These are phyloP conservation scores for Bradysia coprophila DNA, from an alignment of 1,140 invertebrate species.

Conservation along the genomic window DNA sequence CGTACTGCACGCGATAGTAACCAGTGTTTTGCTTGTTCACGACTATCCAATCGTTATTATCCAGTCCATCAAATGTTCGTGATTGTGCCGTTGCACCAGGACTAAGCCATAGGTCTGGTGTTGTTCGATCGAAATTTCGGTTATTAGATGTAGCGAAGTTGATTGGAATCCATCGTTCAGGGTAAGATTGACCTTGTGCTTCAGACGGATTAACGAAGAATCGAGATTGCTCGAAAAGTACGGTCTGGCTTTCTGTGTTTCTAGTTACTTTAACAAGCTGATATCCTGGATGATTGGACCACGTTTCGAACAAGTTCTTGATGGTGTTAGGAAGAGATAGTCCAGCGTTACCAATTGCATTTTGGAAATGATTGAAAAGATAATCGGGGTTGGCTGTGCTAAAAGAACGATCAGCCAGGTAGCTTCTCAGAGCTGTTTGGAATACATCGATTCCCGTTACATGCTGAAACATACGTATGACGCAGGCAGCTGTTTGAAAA, in stretches of 20 bases:
- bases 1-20: slow-evolving; percentile 46
- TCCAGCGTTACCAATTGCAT: neutral
- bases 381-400: neutral
- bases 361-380: neutral
- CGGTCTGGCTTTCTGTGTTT: neutral
- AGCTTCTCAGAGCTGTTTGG: slow-evolving; percentile 20
- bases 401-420: slow-evolving; percentile 11
- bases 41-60: slow-evolving; percentile 31
- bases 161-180: slow-evolving; percentile 22
- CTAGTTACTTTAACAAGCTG: neutral
- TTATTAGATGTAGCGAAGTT: slow-evolving; percentile 23
- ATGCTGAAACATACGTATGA: slow-evolving; percentile 33
- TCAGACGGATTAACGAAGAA: neutral
- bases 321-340: neutral
- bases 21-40: slow-evolving; percentile 39
- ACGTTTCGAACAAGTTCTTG: neutral
- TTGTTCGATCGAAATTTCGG: slow-evolving; percentile 22
- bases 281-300: neutral
- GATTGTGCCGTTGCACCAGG: slow-evolving; percentile 11
- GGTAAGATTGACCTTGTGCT: neutral
- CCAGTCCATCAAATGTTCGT: slow-evolving; percentile 12
- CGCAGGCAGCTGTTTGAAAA: slow-evolving; percentile 24
- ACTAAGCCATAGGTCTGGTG: slow-evolving; percentile 16
- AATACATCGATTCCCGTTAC: slow-evolving; percentile 27
- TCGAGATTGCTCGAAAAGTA: neutral